A percentile compares a stretch with the other conserved stretches of the same genome.
phyloP scores from a whole-genome alignment of 2,113 vertebrate species.

The Alexandromys fortis region DNA sequence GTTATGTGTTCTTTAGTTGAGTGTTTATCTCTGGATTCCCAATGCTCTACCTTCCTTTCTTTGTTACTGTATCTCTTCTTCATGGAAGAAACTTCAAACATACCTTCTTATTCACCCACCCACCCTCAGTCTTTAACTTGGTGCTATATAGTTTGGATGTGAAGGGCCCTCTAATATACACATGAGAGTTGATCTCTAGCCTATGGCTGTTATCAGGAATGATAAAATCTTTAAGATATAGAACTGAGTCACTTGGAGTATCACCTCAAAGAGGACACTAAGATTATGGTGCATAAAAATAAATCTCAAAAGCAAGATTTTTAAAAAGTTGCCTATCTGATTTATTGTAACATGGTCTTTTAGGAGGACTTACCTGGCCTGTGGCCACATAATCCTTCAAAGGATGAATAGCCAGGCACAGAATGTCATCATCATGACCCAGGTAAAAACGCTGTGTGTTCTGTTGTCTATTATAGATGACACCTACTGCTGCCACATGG shows the following conservation, averaged over 20 bases:
- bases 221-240: not conserved
- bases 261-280: not conserved
- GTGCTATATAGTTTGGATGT: not conserved
- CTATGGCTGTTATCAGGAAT: not conserved
- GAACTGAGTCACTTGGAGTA: not conserved
- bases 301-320: not conserved
- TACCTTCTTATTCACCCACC: not conserved
- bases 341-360: not conserved
- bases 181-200: not conserved
- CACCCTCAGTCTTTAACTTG: not conserved
- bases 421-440: conserved; percentile 97
- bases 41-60: not conserved
- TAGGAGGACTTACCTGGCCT: conserved; percentile 92
- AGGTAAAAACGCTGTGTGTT: conserved; percentile 98
- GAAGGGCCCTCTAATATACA: not conserved
- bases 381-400: conserved; percentile 98
- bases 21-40: not conserved
- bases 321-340: not conserved
- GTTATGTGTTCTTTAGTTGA: not conserved
- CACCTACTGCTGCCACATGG: conserved; percentile 96
- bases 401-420: conserved; percentile 97
- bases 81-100: not conserved
- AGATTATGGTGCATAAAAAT: not conserved
- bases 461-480: conserved; percentile 98
- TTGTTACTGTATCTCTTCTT: not conserved